Base-by-base conservation (phyloP, 2,888 invertebrate species). In the Prosopocoilus inquinatus region DNA sequence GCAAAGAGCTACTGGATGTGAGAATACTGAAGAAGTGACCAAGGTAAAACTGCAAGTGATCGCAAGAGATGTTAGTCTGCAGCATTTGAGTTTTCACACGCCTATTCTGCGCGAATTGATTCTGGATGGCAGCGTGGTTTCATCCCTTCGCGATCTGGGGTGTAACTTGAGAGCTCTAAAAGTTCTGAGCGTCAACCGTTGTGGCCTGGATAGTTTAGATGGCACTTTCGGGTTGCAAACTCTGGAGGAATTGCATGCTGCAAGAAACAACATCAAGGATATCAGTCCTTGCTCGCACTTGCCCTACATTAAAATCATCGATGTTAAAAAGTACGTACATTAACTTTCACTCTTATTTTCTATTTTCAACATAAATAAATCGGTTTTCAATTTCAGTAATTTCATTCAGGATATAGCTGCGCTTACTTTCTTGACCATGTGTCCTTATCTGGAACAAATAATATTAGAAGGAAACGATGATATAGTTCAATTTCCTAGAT, bases 131-230 rank as follows among this genome's bases (percentile, higher is more conserved):
- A 88, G 88, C 63, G 82, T 84, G 5, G 73, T 89, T 1, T 78
- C 81, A 3, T 86, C 88, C 0, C 70, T 89, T 44, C 78, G 89
- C 52, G 89, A 89, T 67, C 79, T 89, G 13, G 89, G 89, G 13
- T 85, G 82, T 60, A 84, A 84, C 16, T 75, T 89, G 57, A 78
- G 79, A 47, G 82, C 81, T 68, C 73, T 86, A 32, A 82, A 81
- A 74, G 81, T 83, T 44, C 69, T 84, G 47, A 79, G 78, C 65
- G 83, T 89, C 4, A 83, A 84, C 64, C 81, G 84, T 41, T 89
- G 89, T 67, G 83, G 85, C 0, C 71, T 89, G 49, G 81, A 79
- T 13, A 83, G 82, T 59, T 77, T 89, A 59, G 89, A 89, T 65
- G 88, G 88, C 5, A 82, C 87, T 4, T 84, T 84, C 77, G 86